Conservation (phyloP, 2,888 invertebrate species). For the Meiosimyza platycephala region DNA sequence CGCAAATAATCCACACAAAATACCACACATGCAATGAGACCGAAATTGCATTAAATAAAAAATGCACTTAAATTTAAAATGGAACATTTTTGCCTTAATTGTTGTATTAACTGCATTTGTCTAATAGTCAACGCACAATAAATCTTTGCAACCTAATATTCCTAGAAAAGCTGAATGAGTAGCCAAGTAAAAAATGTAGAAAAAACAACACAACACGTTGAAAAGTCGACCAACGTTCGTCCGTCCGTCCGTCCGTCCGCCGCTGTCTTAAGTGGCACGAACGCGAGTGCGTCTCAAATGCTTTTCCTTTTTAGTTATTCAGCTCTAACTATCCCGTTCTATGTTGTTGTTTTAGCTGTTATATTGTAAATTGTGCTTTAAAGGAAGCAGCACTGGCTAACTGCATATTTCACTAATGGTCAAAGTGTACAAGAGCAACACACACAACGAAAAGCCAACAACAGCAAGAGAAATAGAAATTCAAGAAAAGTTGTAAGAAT, state of each 20-base stretch:
- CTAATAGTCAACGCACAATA: constrained; percentile 2
- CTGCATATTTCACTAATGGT: constrained; percentile 10
- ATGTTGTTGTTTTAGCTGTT: not conserved
- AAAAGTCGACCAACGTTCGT: not conserved
- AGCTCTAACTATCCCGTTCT: not conserved
- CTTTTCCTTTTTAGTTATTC: not conserved
- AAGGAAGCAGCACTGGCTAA: constrained; percentile 2
- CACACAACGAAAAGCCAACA: no score
- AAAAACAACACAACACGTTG: not conserved
- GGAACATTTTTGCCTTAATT: not conserved
- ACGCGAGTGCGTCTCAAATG: no score
- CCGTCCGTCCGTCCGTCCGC: no score
- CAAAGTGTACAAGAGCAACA: not conserved
- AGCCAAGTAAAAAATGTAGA: not conserved
- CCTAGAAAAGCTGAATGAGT: not conserved
- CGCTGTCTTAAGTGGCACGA: no score
- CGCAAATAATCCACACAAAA: no score
- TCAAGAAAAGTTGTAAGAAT: not conserved
- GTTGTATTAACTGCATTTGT: not conserved
- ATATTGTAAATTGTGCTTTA: not conserved
- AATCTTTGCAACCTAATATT: constrained; percentile 10
- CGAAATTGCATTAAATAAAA: not conserved
- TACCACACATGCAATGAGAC: no score
- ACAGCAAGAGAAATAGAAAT: not conserved
- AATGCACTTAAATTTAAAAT: not conserved